Conservation (phyloP, 2,113 vertebrate genomes). For the Conger conger region DNA sequence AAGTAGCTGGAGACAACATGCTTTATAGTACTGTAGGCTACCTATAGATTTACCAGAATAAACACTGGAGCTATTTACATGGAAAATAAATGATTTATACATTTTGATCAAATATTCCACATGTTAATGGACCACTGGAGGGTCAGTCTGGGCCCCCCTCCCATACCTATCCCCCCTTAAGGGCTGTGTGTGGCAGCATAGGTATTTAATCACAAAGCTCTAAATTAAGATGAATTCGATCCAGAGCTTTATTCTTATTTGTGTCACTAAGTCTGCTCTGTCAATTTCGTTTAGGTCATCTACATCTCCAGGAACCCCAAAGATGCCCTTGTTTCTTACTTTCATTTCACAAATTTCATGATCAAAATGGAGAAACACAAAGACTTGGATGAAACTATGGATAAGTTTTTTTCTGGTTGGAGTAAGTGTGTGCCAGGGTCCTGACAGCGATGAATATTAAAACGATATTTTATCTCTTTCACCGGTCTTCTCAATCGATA, state of each 20-base stretch:
- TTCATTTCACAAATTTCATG: slow-evolving; percentile 56
- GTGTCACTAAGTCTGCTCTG: not conserved
- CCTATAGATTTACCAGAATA: no score
- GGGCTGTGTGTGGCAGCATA: no score
- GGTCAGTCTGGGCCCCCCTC: no score
- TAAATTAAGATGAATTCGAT: no score
- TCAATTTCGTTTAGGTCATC: slow-evolving; percentile 55
- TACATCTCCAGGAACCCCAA: slow-evolving; percentile 69
- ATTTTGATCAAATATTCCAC: no score
- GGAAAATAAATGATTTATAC: no score
- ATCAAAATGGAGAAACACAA: slow-evolving; percentile 28
- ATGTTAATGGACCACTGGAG: no score
- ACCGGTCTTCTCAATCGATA: not conserved
- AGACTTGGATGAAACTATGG: slow-evolving; percentile 35
- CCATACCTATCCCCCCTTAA: no score
- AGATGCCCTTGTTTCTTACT: slow-evolving; percentile 62
- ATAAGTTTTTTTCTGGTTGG: slow-evolving; percentile 41
- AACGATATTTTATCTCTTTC: not conserved
- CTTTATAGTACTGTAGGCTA: no score
- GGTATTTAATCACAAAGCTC: no score
- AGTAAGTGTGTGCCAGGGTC: slow-evolving; percentile 36
- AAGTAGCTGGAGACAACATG: no score
- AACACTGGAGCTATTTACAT: no score
- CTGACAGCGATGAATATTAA: not conserved
- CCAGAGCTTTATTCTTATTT: not conserved